Base-by-base conservation (phyloP, 2,797 vertebrate genomes). In the Odontamblyopus rebecca region DNA sequence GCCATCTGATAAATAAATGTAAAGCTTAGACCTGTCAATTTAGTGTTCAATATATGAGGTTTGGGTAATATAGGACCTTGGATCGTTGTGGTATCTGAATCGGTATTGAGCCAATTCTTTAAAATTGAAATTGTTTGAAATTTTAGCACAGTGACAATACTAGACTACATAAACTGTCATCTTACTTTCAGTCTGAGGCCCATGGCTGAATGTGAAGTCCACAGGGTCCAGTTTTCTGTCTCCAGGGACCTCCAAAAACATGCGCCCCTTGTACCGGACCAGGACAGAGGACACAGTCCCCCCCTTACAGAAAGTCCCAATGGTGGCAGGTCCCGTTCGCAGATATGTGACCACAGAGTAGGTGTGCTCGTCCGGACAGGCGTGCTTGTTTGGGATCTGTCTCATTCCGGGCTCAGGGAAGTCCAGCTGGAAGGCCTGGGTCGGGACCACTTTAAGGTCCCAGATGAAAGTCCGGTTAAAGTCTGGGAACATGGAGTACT, bases 381-480 rank as follows among this genome's bases (percentile, higher is more conserved):
- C 77, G 5, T 93, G 89, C 3, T 78, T 83, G 0, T 92, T 93
- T n/a, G 81, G 72, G 26, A 98, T 89, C 92, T 98, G 97, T 29
- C 80, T 91, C 85, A 98, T 91, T 86, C 94, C 95, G 0, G 90
- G 79, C 15, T 71, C 60, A 27, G 94, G 91, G 83, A 99, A 97
- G 69, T 93, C 93, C 59, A 99, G 81, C 11, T 95, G 95, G 8
- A 97, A 93, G 1, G 86, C 51, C 1, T 29, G 73, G 29, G 6
- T 56, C 1, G 71, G 0, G 0, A 7, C 0, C 3, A 85, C 88
- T 88, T 87, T 95, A 74, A 97, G 73, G 0, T 97, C 91, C 97
- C 97, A 99, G 70, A 61, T 80, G 68, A 95, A 97, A 29, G 92
- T 96, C 59, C 93, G 94, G 82, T 95, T 95, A 82, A 98, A 96